These are phyloP conservation scores for Achatina immaculata DNA, from an alignment of 1,140 invertebrate genomes.

Conservation along the genomic window DNA sequence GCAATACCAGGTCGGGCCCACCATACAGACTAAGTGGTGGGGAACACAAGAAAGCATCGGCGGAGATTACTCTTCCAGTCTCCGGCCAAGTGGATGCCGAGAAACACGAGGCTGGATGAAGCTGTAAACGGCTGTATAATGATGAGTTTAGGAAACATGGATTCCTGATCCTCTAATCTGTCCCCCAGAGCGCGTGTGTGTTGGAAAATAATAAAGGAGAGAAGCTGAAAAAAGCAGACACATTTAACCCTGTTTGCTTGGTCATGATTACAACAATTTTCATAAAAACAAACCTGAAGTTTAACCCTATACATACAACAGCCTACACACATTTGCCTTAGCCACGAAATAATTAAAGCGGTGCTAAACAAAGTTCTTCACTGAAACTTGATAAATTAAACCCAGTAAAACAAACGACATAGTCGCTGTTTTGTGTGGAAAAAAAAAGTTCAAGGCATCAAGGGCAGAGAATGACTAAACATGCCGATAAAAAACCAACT, in stretches of 20 bases:
- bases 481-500: too few relatives aligned
- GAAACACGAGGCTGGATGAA: background rate
- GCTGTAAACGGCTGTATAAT: conserved; percentile 8
- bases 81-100: background rate
- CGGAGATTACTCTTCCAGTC: conserved; percentile 4
- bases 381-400: too few relatives aligned
- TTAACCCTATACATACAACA: too few relatives aligned
- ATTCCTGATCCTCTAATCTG: conserved; percentile 1
- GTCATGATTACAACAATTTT: background rate
- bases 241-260: background rate
- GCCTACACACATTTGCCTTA: too few relatives aligned
- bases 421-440: too few relatives aligned
- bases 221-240: background rate
- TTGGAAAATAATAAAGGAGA: background rate
- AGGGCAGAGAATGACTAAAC: too few relatives aligned
- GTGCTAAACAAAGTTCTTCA: too few relatives aligned
- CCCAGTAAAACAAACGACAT: too few relatives aligned
- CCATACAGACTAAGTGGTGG: conserved; percentile 4
- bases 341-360: too few relatives aligned
- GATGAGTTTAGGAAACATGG: conserved; percentile 12
- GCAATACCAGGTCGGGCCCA: background rate
- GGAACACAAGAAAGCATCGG: conserved; percentile 11
- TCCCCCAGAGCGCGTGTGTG: background rate
- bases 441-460: too few relatives aligned
- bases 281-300: too few relatives aligned